Base-by-base conservation (phyloP, 1,140 invertebrate genomes). In the Sycophaga agraensis region DNA sequence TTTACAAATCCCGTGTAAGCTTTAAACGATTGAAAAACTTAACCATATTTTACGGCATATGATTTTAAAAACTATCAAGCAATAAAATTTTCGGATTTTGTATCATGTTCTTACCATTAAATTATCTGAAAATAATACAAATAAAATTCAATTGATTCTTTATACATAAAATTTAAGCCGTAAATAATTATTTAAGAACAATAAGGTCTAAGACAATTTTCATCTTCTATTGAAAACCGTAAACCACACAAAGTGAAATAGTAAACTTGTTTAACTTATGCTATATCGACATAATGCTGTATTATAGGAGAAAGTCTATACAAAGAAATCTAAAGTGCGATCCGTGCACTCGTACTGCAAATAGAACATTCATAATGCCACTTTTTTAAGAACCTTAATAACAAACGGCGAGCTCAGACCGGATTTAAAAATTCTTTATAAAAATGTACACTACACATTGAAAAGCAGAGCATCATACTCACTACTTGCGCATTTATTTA, bases 371-470 rank as follows among this genome's bases (percentile, higher is more conserved):
- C 31, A 63, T 57, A 63, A 63, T 63, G 61, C 61, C 61, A 63
- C 61, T 63, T 63, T 21, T 63, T 57, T 50, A 51, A 48, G 61
- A 51, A 57, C 39, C 48, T 63, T 49, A 63, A 57, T 63, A 21
- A 50, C 37, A 50, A 40, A 56, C 43, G 45, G 35, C 45, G 46
- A 62, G 51, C 48, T 63, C 61, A 51, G 28, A 57, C 46, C 28
- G 39, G 40, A 58, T 63, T 42, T 48, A 55, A 63, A 63, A 62
- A 49, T 28, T 49, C 37, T 51, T 57, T 63, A 63, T 57, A 63
- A 63, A 63, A 63, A 46, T 57, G 54, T 63, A 63, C 53, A 63
- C 61, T 63, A 57, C 46, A 63, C 54, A 63, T 51, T 39, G 60
- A 62, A 39, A 63, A 63, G 61, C 61, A 42, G 54, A 63, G 61